Conservation (phyloP, 2,113 vertebrate genomes). For the Todiramphus saurophagus region DNA sequence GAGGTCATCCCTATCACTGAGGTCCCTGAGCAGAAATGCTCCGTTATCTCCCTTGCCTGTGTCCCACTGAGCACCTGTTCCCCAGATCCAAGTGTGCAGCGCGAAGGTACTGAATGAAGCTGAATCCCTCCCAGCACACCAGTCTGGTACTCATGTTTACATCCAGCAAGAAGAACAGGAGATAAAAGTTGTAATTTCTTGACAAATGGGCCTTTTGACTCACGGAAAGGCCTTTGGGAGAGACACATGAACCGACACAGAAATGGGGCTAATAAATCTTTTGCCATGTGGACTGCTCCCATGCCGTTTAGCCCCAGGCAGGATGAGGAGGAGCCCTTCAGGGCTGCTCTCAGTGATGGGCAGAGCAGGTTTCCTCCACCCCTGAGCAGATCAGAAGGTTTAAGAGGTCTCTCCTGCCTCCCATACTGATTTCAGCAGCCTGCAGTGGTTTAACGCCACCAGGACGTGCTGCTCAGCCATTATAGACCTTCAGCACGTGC, state of each 20-base stretch:
- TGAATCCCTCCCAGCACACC: background rate
- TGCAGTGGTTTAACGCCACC: background rate
- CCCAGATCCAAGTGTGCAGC: fast-evolving
- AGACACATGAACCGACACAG: background rate
- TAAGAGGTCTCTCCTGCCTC: background rate
- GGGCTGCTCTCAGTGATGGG: background rate
- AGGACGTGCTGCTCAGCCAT: background rate
- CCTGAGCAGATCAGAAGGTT: background rate
- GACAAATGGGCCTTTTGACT: background rate
- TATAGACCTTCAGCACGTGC: background rate
- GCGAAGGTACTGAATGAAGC: background rate
- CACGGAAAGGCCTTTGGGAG: background rate
- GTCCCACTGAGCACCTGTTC: background rate
- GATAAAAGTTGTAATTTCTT: background rate
- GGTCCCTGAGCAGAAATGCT: background rate
- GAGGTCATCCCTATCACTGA: background rate
- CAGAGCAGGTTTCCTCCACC: background rate
- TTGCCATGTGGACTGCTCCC: background rate
- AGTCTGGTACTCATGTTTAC: background rate
- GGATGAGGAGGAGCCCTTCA: background rate
- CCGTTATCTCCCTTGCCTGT: fast-evolving
- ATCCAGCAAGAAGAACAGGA: background rate
- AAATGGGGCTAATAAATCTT: background rate
- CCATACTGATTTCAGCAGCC: background rate
- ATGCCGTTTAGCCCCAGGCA: fast-evolving